Evolutionary conservation across 2,797 vertebrate species (phyloP), one percentile per base, ranked within the genome.

Genomic region (Enteromius mattozi): DNA sequence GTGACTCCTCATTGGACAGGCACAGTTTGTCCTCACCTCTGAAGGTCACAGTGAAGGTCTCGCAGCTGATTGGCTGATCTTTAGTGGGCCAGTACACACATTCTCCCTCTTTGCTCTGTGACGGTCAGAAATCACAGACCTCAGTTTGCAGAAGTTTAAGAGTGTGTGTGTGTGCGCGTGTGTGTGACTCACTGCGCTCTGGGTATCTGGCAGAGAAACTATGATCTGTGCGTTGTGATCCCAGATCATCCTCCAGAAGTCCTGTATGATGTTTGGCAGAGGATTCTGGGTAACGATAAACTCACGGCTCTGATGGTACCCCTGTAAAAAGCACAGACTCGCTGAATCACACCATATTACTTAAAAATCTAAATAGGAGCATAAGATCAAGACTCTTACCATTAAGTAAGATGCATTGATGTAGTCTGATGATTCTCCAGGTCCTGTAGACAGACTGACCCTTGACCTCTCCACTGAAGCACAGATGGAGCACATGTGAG

Each of bases 171-270:
- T 77, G 78, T 63, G 10, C 42, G 63, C 56, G 27, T 24, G 6
- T 66, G 16, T 6, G 13, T 10, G 24, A 79, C 91, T 33, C 90
- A 98, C 98, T 96, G 96, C 96, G 84, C 91, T 94, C 89, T 96
- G 96, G 81, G 95, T 90, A 82, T 97, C 97, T 54, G 96, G 95
- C 90, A 99, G 95, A 92, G 95, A 93, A 79, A 99, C 94, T 54
- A 98, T 94, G 24, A 96, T 92, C 90, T 97, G 96, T 21, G 96
- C 92, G 69, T 96, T 96, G 89, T 98, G 97, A 80, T 99, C 98
- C 97, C 97, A 98, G 92, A 99, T 95, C 97, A 99, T 97, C 78
- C 95, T 97, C 98, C 98, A 99, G 93, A 99, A 99, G 92, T 99
- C 98, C 49, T 94, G 96, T 86, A 96, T 96, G 0, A 98, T 99